Evolutionary conservation across 2,888 invertebrate genomes (phyloP), one percentile per base, ranked within the genome.

Genomic region (Busseola fusca): DNA sequence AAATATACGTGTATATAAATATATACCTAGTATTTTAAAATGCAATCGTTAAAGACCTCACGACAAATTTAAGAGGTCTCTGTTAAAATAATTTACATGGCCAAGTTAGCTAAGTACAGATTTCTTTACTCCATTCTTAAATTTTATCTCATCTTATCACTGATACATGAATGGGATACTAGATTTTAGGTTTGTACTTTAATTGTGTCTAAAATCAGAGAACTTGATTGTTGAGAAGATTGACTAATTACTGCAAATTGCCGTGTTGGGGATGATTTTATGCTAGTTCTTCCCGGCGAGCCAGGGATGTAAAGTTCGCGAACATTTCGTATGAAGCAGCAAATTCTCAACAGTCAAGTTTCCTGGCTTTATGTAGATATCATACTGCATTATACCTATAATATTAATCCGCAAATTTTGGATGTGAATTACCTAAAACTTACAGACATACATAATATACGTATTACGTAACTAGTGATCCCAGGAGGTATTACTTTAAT

Each of bases 141-240:
- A 42, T 54, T 54, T 16, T 42, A 54, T 66, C 10, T 34, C 42
- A 54, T 34, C n/a, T 21, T 66, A 54, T 45, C 25, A 71, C 52
- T 52, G 42, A 34, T 59, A 27, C 12, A n/a, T 54, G 45, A 62
- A 65, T 65, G 50, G 21, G 30, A 62, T 12, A 57, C 50, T 67
- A 73, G 42, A 67, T 57, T 50, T 71, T 16, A 63, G 59, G 25
- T 78, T 78, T 78, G 76, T 78, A 78, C 78, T 78, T 60, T 57
- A 42, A 69, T 45, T 56, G 12, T 73, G 48, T 56, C 25, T 56
- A 56, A 42, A 48, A 16, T 25, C 21, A 34, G 50, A 42, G 34
- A 71, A 52, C 25, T 52, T 60, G 16, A 25, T 70, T 58, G 10
- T 34, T 63, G 18, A n/a, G 30, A 30, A 50, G 10, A 50, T 45